Conservation (phyloP, 2,888 invertebrate genomes). For the Erebia palarica region DNA sequence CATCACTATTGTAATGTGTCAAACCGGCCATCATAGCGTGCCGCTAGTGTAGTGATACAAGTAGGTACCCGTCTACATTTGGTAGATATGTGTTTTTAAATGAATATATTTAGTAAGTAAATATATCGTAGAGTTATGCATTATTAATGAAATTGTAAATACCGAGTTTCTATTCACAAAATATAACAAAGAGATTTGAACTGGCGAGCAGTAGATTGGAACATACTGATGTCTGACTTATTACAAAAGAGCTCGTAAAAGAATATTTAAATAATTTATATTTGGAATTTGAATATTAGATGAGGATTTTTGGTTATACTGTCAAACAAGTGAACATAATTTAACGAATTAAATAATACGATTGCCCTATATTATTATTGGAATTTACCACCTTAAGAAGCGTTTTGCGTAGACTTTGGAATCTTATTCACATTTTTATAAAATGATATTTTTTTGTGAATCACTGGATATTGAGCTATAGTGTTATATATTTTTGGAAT, state of each 20-base stretch:
- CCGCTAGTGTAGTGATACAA: too few relatives aligned
- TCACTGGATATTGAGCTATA: too few relatives aligned
- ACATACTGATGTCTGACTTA: slow-evolving; percentile 1
- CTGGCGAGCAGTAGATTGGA: neutral
- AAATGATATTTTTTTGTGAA: too few relatives aligned
- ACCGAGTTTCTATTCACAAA: neutral
- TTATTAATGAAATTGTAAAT: neutral
- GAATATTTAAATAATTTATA: slow-evolving; percentile 15
- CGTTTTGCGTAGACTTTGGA: too few relatives aligned
- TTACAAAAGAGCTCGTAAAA: slow-evolving; percentile 3
- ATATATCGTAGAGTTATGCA: neutral
- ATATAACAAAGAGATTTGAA: neutral
- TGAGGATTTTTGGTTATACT: neutral
- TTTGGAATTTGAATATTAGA: neutral
- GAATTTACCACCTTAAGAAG: too few relatives aligned
- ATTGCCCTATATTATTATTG: too few relatives aligned
- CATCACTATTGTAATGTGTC: too few relatives aligned
- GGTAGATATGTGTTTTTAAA: neutral
- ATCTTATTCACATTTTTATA: too few relatives aligned
- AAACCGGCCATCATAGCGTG: too few relatives aligned
- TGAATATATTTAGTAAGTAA: neutral
- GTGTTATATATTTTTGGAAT: too few relatives aligned
- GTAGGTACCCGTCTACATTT: neutral
- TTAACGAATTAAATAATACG: too few relatives aligned
- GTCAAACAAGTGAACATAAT: too few relatives aligned